Evolutionary conservation across 2,113 vertebrate species (phyloP), one percentile per base, ranked within the genome.

Genomic region (Urocynchramus pylzowi): DNA sequence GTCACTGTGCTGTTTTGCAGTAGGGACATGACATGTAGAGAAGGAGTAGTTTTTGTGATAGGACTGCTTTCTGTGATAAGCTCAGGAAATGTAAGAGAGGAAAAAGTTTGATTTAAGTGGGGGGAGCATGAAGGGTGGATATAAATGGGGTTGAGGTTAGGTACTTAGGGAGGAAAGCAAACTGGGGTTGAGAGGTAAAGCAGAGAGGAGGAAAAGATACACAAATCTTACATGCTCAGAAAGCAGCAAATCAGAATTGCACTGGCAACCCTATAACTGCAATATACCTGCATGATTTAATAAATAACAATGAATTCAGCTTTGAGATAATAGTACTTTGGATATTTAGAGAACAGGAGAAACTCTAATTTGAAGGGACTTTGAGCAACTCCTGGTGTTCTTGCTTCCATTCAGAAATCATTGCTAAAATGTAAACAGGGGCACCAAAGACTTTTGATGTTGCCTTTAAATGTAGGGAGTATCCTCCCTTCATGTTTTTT

Each of bases 11-110:
- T 53, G 22, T 56, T 81, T 42, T 61, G 64, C 20, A 76, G 31
- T 5, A 69, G 37, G n/a, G 17, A 27, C 9, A 1, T 49, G 31
- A 23, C 10, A 33, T 0, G 0, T 31, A 64, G 65, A 60, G 73
- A 49, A 75, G 27, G 47, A 17, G 24, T n/a, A 23, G 26, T 56
- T 89, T 64, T 27, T 84, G 0, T 70, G 45, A 13, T 23, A 39
- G 33, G 8, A 28, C 33, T 53, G 8, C 16, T 67, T 90, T 42
- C 33, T 93, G 11, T 74, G 33, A 49, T 69, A 73, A 69, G 27
- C 41, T 76, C 35, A 64, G 41, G 37, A 78, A 80, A 45, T 31
- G 6, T 35, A 39, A 50, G 45, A 42, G n/a, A 70, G 37, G 14
- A 84, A 63, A 21, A 80, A 6, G 39, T 17, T 19, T 31, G 21